Evolutionary conservation across 1,140 invertebrate genomes (phyloP), one percentile per base, ranked within the genome.

Genomic region (Pogonognathellus flavescens): DNA sequence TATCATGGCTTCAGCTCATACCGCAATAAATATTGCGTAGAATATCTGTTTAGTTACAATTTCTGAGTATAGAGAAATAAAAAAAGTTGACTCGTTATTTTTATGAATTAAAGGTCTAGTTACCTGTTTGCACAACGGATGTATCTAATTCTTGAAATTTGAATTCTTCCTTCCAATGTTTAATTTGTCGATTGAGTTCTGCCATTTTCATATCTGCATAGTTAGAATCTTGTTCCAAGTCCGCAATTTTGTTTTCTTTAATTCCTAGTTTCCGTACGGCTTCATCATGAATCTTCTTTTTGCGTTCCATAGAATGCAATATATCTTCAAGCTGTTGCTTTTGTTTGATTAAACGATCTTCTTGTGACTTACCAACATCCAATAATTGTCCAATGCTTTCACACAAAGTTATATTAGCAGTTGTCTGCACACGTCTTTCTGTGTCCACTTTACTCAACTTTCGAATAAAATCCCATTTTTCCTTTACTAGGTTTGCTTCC

Each of bases 161-260:
- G n/a, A 86, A 7, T 60, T 87, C 86, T 66, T 88, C 84, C 41
- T 86, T 88, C 87, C 80, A 86, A 84, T 86, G 84, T 50, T 55
- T 62, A 25, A 88, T 66, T 66, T 85, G 83, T 11, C 80, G 41
- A 16, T 70, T 84, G 20, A 88, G 52, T 3, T 88, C 84, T 13
- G 84, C 84, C 11, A 76, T 76, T 72, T 81, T 86, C 1, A 55
- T 22, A 7, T 10, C 14, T 16, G 31, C 70, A 16, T 60, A 25
- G 7, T 22, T 11, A 6, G 72, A 52, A 1, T 60, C n/a, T n/a
- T 59, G 22, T 4, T 49, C n/a, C 0, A 13, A 8, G 13, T 84
- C 72, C 1, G 41, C 25, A 52, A 66, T 20, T 72, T 52, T 18
- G 81, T 82, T 20, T n/a, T 84, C 16, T n/a, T 18, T 50, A 22